Evolutionary conservation across 2,113 vertebrate genomes (phyloP).

Genomic region (Psilopogon haemacephalus): DNA sequence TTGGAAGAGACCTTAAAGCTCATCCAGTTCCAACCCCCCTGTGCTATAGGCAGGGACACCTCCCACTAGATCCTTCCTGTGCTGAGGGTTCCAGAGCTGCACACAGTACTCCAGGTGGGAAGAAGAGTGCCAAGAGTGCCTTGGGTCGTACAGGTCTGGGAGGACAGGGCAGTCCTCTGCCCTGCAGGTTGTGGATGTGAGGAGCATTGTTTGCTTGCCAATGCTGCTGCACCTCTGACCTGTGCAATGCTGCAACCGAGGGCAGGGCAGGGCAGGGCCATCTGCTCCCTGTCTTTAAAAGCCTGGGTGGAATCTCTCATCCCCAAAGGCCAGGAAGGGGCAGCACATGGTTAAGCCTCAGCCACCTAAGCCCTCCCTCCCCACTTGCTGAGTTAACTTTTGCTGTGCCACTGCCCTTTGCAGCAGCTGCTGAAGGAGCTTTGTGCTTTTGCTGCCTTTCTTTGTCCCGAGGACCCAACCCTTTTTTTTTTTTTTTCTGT

Average conservation of each 20-base stretch:
- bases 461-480: constrained; percentile 11
- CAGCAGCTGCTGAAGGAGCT: constrained; percentile 40
- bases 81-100: no score
- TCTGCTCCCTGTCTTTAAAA: neutral
- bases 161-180: neutral
- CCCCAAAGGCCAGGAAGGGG: neutral
- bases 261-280: neutral
- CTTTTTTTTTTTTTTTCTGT: constrained; percentile 39
- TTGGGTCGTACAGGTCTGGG: neutral
- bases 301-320: neutral
- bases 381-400: neutral
- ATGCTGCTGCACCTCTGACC: neutral
- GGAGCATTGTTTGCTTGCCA: constrained; percentile 18
- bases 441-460: constrained; percentile 53
- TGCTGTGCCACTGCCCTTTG: neutral
- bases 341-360: neutral
- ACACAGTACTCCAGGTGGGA: no score
- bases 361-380: neutral
- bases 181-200: neutral
- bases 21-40: no score
- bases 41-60: no score
- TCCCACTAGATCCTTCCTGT: no score
- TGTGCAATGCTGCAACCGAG: neutral
- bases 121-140: no score
- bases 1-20: no score